Conservation (phyloP, 1,140 invertebrate species). For the Lepidostoma basale region DNA sequence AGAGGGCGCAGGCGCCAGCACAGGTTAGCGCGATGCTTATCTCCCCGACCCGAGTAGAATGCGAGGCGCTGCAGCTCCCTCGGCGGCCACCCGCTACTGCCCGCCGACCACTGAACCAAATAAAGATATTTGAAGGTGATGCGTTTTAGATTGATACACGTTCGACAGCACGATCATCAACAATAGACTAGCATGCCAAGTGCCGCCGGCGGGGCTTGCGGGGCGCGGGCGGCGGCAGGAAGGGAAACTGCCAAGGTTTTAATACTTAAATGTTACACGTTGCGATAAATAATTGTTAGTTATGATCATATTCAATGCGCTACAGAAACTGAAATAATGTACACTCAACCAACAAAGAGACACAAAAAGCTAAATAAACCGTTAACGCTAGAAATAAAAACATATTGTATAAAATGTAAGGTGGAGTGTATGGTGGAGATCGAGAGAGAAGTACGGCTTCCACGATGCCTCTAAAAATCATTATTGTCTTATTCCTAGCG, state of each 20-base stretch:
- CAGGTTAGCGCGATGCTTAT: conserved; percentile 10
- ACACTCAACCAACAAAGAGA: no score
- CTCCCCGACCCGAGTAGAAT: not conserved
- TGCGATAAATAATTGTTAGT: no score
- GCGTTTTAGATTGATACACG: conserved; percentile 24
- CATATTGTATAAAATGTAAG: no score
- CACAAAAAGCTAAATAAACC: no score
- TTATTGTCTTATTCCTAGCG: no score
- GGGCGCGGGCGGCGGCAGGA: conserved; percentile 5
- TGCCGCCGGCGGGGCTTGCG: not conserved
- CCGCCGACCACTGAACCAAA: conserved; percentile 10
- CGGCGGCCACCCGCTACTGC: not conserved
- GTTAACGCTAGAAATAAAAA: no score
- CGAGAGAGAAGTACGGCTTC: no score
- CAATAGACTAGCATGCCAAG: conserved; percentile 34
- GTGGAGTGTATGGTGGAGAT: no score
- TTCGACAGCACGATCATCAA: conserved; percentile 28
- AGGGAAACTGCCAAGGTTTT: conserved; percentile 14
- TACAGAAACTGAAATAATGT: no score
- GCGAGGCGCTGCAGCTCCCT: not conserved
- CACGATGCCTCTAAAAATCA: no score
- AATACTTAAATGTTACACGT: no score
- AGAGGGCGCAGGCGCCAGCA: not conserved
- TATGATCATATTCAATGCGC: no score
- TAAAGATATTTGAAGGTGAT: conserved; percentile 2